Conservation (phyloP, 2,888 invertebrate genomes). For the Branchipolynoe longqiensis region DNA sequence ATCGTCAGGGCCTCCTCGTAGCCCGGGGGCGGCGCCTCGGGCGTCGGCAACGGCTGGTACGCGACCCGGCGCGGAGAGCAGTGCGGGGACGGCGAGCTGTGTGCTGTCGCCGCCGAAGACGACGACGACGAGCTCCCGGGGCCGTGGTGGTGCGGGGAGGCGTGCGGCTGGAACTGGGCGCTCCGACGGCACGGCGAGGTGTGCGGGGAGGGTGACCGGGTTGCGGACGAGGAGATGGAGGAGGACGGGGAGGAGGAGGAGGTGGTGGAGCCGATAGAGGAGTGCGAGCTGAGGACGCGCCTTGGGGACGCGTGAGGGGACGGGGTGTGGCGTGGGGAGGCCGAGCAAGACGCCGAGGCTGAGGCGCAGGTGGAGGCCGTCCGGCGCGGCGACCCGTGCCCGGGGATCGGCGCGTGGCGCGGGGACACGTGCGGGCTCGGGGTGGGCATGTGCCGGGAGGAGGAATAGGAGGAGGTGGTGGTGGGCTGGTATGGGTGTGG, state of each 20-base stretch:
- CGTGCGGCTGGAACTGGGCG: no score
- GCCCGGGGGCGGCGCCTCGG: constrained; percentile 83
- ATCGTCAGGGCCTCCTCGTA: constrained; percentile 86
- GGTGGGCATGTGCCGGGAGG: neutral
- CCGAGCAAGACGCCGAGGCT: neutral
- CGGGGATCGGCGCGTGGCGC: neutral
- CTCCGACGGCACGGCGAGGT: no score
- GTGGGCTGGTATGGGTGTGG: neutral
- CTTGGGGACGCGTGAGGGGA: constrained; percentile 50
- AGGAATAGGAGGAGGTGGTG: neutral
- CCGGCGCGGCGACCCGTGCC: neutral
- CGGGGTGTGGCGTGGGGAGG: constrained; percentile 30
- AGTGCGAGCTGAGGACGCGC: constrained; percentile 48
- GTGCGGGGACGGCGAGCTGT: constrained; percentile 41
- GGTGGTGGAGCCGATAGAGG: constrained; percentile 24
- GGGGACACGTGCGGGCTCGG: neutral
- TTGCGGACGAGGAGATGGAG: constrained; percentile 20
- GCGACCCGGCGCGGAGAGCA: constrained; percentile 1
- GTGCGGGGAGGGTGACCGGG: constrained; percentile 12
- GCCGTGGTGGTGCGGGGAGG: constrained; percentile 6
- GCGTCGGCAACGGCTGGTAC: constrained; percentile 3
- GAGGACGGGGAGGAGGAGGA: constrained; percentile 21
- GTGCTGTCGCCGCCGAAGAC: no score
- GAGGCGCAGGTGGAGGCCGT: neutral
- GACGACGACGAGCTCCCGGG: neutral